Percentiles rank a stretch among this genome's conserved stretches.
Evolutionary conservation across 2,113 vertebrate species (phyloP).

Genomic region (Sciurus niger): DNA sequence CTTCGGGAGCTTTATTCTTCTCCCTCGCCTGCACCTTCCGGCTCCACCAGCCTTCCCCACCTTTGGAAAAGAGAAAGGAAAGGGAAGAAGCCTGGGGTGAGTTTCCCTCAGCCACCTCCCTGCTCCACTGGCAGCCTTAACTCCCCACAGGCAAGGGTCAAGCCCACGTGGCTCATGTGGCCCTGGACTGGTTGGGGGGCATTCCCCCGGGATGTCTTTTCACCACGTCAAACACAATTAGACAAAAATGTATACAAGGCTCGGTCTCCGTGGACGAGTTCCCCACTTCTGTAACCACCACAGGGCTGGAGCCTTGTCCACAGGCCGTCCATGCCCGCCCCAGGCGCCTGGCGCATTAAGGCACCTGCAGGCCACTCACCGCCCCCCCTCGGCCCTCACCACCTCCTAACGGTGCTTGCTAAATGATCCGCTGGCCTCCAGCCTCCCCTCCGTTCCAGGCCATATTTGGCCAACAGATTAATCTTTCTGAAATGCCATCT

Average conservation of each 20-base stretch:
- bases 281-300: background rate
- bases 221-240: constrained; percentile 2
- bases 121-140: background rate
- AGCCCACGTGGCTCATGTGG: background rate
- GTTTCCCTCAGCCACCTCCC: background rate
- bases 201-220: background rate
- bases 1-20: background rate
- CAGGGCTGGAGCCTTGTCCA: background rate
- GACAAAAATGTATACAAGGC: constrained; percentile 23
- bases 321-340: background rate
- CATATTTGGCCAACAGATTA: background rate
- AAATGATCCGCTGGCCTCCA: background rate
- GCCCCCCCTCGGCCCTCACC: background rate
- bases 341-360: no score
- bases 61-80: background rate
- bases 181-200: background rate
- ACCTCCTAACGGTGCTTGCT: background rate
- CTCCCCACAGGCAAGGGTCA: background rate
- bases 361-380: no score
- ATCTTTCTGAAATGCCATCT: constrained; percentile 21
- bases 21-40: background rate
- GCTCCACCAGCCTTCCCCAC: background rate
- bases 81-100: background rate
- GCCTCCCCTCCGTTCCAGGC: background rate
- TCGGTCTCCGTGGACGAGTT: background rate